These are phyloP conservation scores for Thripadectes ignobilis DNA, from an alignment of 2,797 vertebrate species.

Conservation along the genomic window DNA sequence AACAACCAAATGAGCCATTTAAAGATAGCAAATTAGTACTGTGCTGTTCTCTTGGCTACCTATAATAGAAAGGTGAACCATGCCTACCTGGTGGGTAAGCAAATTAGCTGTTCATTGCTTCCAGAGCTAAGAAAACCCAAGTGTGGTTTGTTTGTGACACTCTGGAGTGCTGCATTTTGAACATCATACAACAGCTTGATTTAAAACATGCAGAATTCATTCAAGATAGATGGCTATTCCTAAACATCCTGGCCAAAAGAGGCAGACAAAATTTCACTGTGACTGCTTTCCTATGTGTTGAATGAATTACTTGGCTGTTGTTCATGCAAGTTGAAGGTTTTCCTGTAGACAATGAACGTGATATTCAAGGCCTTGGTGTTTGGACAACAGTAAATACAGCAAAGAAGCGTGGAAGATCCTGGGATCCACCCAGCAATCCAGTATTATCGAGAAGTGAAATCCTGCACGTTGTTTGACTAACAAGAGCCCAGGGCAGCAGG, in stretches of 20 bases:
- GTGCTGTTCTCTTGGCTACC: not conserved
- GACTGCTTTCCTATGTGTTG: not conserved
- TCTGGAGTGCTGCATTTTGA: not conserved
- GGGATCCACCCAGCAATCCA: not conserved
- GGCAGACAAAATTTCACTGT: not conserved
- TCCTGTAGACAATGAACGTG: fast-evolving
- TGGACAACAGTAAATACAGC: not conserved
- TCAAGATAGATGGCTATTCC: not conserved
- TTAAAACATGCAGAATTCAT: not conserved
- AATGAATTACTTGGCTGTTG: not conserved
- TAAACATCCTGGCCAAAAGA: not conserved
- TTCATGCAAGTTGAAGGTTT: not conserved
- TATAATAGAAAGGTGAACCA: not conserved
- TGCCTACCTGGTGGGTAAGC: not conserved
- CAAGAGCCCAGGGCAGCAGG: not conserved
- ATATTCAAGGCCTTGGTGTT: not conserved
- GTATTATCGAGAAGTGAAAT: not conserved
- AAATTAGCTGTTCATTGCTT: not conserved
- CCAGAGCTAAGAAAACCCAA: not conserved
- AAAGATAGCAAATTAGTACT: not conserved
- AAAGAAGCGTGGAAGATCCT: not conserved
- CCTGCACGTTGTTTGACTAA: not conserved
- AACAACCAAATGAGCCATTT: not conserved
- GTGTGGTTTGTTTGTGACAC: not conserved
- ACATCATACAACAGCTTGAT: not conserved